Conservation (phyloP, 2,797 vertebrate genomes). For the Melanitta fusca region DNA sequence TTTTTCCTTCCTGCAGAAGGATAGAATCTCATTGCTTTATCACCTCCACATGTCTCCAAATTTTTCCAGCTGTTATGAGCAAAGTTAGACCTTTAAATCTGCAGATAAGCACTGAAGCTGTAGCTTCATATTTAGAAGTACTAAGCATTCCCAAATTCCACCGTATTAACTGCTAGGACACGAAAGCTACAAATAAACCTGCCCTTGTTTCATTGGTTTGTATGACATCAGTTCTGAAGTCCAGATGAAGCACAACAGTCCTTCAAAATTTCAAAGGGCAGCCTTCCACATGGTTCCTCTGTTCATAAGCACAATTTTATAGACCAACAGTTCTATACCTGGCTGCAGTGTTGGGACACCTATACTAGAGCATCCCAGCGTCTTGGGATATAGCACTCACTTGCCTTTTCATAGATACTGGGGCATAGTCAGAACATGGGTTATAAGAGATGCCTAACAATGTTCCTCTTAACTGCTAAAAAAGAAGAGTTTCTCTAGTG, state of each 20-base stretch:
- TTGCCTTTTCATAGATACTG: not conserved
- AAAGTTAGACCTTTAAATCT: not conserved
- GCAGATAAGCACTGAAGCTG: not conserved
- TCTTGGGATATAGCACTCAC: not conserved
- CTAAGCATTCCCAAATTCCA: not conserved
- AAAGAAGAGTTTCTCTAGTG: not conserved
- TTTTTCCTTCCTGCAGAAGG: not conserved
- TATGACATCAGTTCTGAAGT: not conserved
- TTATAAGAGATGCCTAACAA: not conserved
- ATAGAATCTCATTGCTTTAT: not conserved
- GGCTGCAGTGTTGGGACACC: not conserved
- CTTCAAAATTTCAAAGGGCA: not conserved
- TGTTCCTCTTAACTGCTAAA: not conserved
- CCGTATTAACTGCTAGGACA: not conserved
- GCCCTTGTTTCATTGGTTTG: not conserved
- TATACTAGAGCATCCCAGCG: not conserved
- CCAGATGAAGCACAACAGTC: not conserved
- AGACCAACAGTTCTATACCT: not conserved
- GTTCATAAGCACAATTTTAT: not conserved
- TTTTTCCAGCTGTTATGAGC: not conserved
- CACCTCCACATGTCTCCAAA: not conserved
- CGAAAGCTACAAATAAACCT: not conserved
- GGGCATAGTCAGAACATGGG: not conserved
- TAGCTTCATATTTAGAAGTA: not conserved
- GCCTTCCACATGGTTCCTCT: not conserved